phyloP scores from a whole-genome alignment of 1,140 invertebrate genomes.

The Cydia strobilella region DNA sequence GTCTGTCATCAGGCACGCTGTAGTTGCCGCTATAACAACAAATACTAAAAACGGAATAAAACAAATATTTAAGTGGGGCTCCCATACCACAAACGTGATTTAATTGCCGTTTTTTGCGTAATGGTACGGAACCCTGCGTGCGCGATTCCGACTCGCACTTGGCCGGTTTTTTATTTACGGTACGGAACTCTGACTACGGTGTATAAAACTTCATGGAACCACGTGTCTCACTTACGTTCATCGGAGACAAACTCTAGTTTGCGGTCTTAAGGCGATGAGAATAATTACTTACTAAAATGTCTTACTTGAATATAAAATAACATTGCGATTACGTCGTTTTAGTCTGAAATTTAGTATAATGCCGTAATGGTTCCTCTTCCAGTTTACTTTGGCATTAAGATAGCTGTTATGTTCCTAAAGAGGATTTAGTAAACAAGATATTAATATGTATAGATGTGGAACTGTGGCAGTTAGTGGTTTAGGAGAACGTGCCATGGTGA shows the following conservation, averaged over 20 bases:
- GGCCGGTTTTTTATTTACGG: no score
- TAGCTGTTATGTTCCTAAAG: neutral
- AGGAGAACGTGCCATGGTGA: neutral
- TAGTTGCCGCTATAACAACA: no score
- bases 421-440: conserved; percentile 17
- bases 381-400: conserved; percentile 10
- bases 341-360: neutral
- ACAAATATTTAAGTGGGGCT: no score
- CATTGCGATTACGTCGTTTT: neutral
- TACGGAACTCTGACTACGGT: no score
- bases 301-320: conserved; percentile 18
- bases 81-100: no score
- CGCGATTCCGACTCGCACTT: no score
- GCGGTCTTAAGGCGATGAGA: neutral
- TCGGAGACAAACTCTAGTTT: neutral
- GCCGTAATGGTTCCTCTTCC: conserved; percentile 13
- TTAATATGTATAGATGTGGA: conserved; percentile 1
- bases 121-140: no score
- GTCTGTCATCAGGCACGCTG: no score
- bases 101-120: no score
- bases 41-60: no score
- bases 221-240: conserved; percentile 10
- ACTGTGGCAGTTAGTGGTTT: conserved; percentile 5
- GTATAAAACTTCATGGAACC: no score
- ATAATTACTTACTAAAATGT: neutral